phyloP scores from a whole-genome alignment of 2,888 invertebrate genomes.

The Hirtodrosophila cameraria region DNA sequence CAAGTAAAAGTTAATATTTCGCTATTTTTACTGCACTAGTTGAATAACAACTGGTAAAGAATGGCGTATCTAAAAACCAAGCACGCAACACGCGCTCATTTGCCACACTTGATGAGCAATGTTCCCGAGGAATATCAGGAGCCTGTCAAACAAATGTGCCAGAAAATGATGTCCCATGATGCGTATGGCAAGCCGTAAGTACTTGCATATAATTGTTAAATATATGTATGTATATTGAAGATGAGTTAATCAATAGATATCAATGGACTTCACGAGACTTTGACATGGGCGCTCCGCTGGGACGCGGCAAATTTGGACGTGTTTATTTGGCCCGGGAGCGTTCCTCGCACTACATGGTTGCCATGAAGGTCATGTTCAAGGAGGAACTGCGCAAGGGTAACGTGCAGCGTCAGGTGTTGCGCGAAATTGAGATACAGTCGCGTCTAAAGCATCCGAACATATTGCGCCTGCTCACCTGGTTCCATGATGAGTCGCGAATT shows the following conservation, averaged over 20 bases:
- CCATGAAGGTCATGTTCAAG: slow-evolving; percentile 93
- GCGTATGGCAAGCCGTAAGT: slow-evolving; percentile 87
- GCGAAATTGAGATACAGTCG: no score
- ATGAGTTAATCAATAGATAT: slow-evolving; percentile 82
- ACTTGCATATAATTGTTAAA: not conserved
- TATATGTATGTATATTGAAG: not conserved
- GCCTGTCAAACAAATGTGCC: slow-evolving; percentile 80
- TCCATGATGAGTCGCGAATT: no score
- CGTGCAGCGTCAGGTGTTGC: slow-evolving; percentile 92
- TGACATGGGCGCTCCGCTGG: slow-evolving; percentile 93
- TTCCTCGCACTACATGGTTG: slow-evolving; percentile 90
- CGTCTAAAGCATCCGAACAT: slow-evolving; percentile 92
- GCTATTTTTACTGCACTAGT: no score
- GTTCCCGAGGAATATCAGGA: slow-evolving; percentile 81
- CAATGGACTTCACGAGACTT: slow-evolving; percentile 92
- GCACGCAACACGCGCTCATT: slow-evolving; percentile 73
- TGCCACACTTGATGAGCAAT: slow-evolving; percentile 70
- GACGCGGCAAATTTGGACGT: slow-evolving; percentile 96
- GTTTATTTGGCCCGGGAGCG: slow-evolving; percentile 95
- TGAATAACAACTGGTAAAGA: not conserved
- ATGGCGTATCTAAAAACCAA: slow-evolving; percentile 63
- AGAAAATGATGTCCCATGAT: slow-evolving; percentile 86
- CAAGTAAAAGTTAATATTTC: not conserved
- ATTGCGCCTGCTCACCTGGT: no score
- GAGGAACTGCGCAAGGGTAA: slow-evolving; percentile 90